phyloP scores from a whole-genome alignment of 2,113 vertebrate genomes.

The Phrynocephalus versicolor region DNA sequence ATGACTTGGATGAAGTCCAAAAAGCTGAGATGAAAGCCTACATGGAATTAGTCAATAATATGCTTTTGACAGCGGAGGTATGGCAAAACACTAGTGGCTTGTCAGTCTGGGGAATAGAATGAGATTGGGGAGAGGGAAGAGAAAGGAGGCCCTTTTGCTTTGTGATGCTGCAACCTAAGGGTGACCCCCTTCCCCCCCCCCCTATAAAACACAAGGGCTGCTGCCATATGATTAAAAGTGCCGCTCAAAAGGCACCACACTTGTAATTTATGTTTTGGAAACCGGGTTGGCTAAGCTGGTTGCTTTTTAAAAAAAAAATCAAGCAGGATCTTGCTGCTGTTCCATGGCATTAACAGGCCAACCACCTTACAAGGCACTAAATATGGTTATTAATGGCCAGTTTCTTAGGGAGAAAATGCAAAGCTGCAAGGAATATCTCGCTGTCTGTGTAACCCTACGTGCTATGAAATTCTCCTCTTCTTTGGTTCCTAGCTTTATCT shows the following conservation, averaged over 20 bases:
- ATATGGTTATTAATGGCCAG: slow-evolving; percentile 25
- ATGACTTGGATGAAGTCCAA: slow-evolving; percentile 92
- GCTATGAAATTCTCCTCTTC: slow-evolving; percentile 69
- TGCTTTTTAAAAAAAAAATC: background rate
- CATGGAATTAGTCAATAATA: slow-evolving; percentile 93
- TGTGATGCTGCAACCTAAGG: slow-evolving; percentile 28
- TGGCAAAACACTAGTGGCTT: slow-evolving; percentile 44
- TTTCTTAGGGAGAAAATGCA: slow-evolving; percentile 49
- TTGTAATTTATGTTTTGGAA: background rate
- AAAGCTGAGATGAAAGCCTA: slow-evolving; percentile 99
- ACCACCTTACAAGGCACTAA: slow-evolving; percentile 11
- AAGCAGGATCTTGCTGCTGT: background rate
- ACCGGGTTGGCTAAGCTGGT: no score
- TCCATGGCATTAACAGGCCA: background rate
- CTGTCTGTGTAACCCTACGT: slow-evolving; percentile 57
- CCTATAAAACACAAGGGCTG: background rate
- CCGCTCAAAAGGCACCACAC: background rate
- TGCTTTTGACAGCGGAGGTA: slow-evolving; percentile 96
- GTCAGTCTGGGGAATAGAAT: slow-evolving; percentile 22
- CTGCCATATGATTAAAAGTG: background rate
- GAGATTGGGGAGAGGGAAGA: slow-evolving; percentile 23
- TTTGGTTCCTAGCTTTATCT: slow-evolving; percentile 88
- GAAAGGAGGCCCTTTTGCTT: slow-evolving; percentile 48
- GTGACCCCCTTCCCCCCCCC: background rate
- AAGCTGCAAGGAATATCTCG: slow-evolving; percentile 29